phyloP scores from a whole-genome alignment of 2,113 vertebrate species.

The Ptilonorhynchus violaceus region DNA sequence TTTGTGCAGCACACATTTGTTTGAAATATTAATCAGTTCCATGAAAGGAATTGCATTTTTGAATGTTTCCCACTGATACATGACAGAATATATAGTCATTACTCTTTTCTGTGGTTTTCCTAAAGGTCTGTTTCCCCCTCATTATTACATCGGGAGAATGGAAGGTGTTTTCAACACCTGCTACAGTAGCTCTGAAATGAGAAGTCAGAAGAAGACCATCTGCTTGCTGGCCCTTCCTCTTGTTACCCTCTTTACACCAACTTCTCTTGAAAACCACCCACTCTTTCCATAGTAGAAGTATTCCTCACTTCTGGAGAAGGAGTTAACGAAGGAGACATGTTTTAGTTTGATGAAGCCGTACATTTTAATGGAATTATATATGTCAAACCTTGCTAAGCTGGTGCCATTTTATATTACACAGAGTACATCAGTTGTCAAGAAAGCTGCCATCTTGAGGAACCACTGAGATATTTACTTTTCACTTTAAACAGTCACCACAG shows the following conservation, averaged over 20 bases:
- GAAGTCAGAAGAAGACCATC: not conserved
- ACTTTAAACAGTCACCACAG: not conserved
- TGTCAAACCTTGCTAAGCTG: not conserved
- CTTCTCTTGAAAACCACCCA: not conserved
- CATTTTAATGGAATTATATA: not conserved
- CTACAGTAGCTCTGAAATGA: constrained; percentile 41
- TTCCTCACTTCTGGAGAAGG: not conserved
- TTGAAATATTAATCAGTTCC: constrained; percentile 37
- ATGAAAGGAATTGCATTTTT: constrained; percentile 9
- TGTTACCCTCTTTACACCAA: not conserved
- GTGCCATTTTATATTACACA: not conserved
- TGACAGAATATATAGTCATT: constrained; percentile 5
- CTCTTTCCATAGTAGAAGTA: not conserved
- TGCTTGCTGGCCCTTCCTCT: not conserved
- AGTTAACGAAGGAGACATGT: not conserved
- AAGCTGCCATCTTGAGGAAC: not conserved
- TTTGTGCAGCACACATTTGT: constrained; percentile 9
- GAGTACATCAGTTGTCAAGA: not conserved
- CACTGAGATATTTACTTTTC: not conserved
- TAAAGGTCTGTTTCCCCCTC: not conserved
- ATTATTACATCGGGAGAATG: constrained; percentile 27
- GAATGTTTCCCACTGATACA: not conserved
- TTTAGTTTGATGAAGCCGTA: not conserved
- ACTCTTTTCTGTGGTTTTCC: constrained; percentile 60
- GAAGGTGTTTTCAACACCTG: constrained; percentile 62